Evolutionary conservation across 1,140 invertebrate species (phyloP).

Genomic region (Cylas formicarius): DNA sequence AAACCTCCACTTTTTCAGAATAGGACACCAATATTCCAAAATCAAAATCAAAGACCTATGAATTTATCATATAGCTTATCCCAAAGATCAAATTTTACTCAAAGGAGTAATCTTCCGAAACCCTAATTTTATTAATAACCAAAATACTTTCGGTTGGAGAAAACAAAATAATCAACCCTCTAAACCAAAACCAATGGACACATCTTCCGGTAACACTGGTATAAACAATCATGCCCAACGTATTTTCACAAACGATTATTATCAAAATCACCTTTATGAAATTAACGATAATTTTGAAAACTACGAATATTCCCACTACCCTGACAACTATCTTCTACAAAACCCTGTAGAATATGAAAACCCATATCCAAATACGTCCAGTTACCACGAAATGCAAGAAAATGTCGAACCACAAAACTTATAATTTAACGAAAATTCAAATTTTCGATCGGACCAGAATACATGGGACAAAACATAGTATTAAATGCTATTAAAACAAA

Average conservation of each 20-base stretch:
- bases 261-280: neutral
- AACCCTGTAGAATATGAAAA: neutral
- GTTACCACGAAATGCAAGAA: neutral
- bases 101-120: neutral
- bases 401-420: neutral
- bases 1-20: neutral
- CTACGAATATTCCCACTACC: neutral
- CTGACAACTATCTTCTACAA: neutral
- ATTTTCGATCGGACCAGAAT: neutral
- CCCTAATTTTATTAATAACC: neutral
- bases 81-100: too few relatives aligned
- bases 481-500: conserved; percentile 5
- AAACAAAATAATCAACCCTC: too few relatives aligned
- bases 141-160: too few relatives aligned
- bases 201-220: too few relatives aligned
- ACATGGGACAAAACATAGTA: conserved; percentile 3
- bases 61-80: too few relatives aligned
- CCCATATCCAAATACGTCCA: neutral
- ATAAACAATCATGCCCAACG: too few relatives aligned
- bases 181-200: too few relatives aligned
- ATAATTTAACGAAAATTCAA: neutral
- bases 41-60: too few relatives aligned
- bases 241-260: too few relatives aligned
- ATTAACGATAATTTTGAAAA: neutral
- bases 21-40: neutral